Evolutionary conservation across 1,140 invertebrate genomes (phyloP).

Genomic region (Camponotus floridanus): DNA sequence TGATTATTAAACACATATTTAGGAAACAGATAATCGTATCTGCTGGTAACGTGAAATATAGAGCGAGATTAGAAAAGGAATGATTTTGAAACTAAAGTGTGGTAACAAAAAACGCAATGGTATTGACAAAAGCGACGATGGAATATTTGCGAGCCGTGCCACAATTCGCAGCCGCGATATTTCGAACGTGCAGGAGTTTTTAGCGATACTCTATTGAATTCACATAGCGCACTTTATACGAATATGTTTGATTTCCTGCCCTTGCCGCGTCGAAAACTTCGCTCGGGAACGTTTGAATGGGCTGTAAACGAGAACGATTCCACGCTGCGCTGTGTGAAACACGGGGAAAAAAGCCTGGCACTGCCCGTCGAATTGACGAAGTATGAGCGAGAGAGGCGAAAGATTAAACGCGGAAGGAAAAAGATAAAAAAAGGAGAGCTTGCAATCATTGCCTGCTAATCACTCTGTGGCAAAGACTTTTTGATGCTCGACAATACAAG

Average conservation of each 20-base stretch:
- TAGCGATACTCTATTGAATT: slow-evolving; percentile 61
- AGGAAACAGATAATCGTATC: slow-evolving; percentile 10
- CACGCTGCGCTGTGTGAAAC: slow-evolving; percentile 42
- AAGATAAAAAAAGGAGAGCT: slow-evolving; percentile 4
- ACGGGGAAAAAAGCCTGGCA: slow-evolving; percentile 43
- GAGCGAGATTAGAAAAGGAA: neutral
- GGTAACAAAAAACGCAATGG: slow-evolving; percentile 15
- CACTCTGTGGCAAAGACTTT: slow-evolving; percentile 23
- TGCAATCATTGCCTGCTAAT: slow-evolving; percentile 29
- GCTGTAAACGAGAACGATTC: slow-evolving; percentile 61
- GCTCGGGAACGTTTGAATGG: slow-evolving; percentile 63
- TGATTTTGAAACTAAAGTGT: slow-evolving; percentile 9
- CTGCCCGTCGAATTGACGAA: slow-evolving; percentile 47
- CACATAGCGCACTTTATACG: slow-evolving; percentile 56
- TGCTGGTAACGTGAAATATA: neutral
- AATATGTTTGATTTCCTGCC: slow-evolving; percentile 63
- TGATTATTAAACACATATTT: neutral
- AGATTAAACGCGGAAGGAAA: slow-evolving; percentile 36
- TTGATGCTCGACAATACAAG: neutral
- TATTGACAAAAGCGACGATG: slow-evolving; percentile 28
- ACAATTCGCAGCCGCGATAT: slow-evolving; percentile 55
- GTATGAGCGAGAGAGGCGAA: slow-evolving; percentile 32
- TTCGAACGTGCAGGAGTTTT: slow-evolving; percentile 51
- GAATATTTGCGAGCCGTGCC: slow-evolving; percentile 51
- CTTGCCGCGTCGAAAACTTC: slow-evolving; percentile 54